phyloP scores from a whole-genome alignment of 1,140 invertebrate genomes.

The Halictus rubicundus region DNA sequence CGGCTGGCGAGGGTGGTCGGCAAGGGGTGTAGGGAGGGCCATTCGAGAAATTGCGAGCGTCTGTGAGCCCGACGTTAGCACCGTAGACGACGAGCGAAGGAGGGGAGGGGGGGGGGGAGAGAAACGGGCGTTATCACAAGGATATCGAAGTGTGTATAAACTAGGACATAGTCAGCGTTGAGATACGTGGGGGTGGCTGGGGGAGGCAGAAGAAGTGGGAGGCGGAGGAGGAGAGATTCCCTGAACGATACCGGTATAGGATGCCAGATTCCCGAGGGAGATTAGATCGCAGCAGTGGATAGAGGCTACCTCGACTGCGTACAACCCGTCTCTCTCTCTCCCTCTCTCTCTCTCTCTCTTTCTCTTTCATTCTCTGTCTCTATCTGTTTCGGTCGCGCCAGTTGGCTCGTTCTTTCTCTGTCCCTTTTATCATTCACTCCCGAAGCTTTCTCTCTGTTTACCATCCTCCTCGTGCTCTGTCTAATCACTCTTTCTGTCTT shows the following conservation, averaged over 20 bases:
- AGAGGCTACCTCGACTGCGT: conserved; percentile 66
- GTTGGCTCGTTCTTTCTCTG: conserved; percentile 24
- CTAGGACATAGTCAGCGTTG: conserved; percentile 62
- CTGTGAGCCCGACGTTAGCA: conserved; percentile 48
- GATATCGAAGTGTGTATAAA: conserved; percentile 73
- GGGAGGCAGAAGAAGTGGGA: conserved; percentile 30
- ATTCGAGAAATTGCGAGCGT: conserved; percentile 51
- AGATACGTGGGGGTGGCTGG: conserved; percentile 28
- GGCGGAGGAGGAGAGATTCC: conserved; percentile 63
- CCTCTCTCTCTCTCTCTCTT: conserved; percentile 8
- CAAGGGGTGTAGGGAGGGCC: not conserved
- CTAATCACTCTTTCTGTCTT: too few relatives aligned
- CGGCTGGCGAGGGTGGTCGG: not conserved
- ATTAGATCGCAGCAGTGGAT: conserved; percentile 72
- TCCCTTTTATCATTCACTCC: conserved; percentile 39
- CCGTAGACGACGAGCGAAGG: not conserved
- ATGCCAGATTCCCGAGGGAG: conserved; percentile 73
- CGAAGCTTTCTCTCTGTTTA: not conserved
- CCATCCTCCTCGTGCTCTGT: too few relatives aligned
- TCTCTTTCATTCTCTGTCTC: conserved; percentile 9
- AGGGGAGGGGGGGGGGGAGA: not conserved
- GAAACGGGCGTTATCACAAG: conserved; percentile 62
- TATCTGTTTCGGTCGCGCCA: not conserved
- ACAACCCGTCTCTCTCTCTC: conserved; percentile 57
- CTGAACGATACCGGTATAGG: conserved; percentile 71